phyloP scores from a whole-genome alignment of 2,113 vertebrate genomes.

The Syrrhaptes paradoxus region DNA sequence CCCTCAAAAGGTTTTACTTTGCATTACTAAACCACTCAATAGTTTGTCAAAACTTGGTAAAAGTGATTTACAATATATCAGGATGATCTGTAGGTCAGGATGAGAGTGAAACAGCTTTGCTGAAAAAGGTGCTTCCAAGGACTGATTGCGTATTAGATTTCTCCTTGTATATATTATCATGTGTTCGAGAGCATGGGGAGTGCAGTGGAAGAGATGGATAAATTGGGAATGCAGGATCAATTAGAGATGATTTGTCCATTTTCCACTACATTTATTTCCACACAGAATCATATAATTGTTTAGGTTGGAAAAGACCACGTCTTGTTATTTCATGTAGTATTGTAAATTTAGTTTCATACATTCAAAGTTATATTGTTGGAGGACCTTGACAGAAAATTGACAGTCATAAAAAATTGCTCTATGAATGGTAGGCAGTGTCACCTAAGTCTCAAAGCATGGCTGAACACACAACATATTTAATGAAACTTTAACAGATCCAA shows the following conservation, averaged over 20 bases:
- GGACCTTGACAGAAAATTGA: not conserved
- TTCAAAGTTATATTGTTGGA: not conserved
- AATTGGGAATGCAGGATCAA: not conserved
- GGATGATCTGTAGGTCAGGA: not conserved
- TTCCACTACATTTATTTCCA: not conserved
- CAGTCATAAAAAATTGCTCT: not conserved
- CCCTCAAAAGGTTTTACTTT: not conserved
- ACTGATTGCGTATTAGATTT: not conserved
- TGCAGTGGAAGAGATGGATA: not conserved
- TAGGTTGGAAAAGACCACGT: not conserved
- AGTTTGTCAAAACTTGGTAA: not conserved
- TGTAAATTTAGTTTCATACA: not conserved
- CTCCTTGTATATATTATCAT: not conserved
- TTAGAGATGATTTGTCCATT: not conserved
- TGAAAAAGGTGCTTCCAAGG: not conserved
- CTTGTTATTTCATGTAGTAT: not conserved
- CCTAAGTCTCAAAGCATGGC: not conserved
- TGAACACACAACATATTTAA: not conserved
- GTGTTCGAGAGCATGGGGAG: not conserved
- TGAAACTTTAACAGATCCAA: conserved; percentile 1
- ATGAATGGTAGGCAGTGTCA: not conserved
- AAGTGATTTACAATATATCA: not conserved
- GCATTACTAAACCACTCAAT: not conserved
- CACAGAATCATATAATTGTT: too few species aligned
- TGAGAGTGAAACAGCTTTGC: not conserved